Base-by-base conservation (phyloP, 2,113 vertebrate species). In the Mohoua ochrocephala region DNA sequence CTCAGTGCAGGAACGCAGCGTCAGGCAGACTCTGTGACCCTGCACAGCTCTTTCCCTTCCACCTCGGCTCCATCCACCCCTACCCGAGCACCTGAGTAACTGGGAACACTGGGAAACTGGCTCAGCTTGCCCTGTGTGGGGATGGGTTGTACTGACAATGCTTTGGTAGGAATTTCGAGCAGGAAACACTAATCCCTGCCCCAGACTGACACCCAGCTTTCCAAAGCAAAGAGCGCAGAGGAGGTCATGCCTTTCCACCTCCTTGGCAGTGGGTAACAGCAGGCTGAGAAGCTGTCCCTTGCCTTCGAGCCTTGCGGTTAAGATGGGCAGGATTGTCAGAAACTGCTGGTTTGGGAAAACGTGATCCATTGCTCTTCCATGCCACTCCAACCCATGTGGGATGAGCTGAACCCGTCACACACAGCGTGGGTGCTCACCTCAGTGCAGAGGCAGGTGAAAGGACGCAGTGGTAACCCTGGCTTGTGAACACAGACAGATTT, bases 351-450 rank as follows among this genome's bases (percentile, higher is more conserved):
- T 52, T 39, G 27, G n/a, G 53, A 61, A 69, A 89, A 64, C 20
- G 27, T 2, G 1, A 24, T 37, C 65, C 83, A 50, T 2, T 0
- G 2, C 37, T 77, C 33, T 89, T 76, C 18, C 63, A 73, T 44
- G 27, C 6, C 19, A 10, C 33, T 56, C 39, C 53, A 60, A 8
- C 39, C 17, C 1, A 0, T 0, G 0, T 6, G 67, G 57, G 56
- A 23, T 33, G 69, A 69, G 54, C 56, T 37, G 44, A 68, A 39
- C 26, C 6, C 3, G 1, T 28, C 73, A 45, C 2, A 42, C 23
- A 9, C 53, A 37, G 54, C 0, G 1, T 15, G 59, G 44, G 27
- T 18, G 13, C 15, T 56, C 69, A 39, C 22, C 54, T 39, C 37
- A 42, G 37, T 18, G 49, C 41, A 30, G 37, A 47, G 27, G 31